Evolutionary conservation across 1,140 invertebrate species (phyloP), one percentile per base, ranked within the genome.

Genomic region (Anoplophora glabripennis): DNA sequence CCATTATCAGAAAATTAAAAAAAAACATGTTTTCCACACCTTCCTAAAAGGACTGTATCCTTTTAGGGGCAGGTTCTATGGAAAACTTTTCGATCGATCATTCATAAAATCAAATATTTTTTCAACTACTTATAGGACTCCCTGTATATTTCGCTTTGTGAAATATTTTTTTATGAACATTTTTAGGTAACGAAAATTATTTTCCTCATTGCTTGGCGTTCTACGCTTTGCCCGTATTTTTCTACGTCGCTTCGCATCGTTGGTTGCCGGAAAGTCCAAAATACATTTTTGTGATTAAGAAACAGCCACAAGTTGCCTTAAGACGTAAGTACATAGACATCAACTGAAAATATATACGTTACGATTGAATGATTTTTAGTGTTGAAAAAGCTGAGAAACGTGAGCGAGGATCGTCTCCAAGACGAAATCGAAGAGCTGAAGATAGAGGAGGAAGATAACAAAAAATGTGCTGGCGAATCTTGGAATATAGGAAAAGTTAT

Each of bases 231-330:
- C 75, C 83, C 59, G 78, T 86, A 53, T 66, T 85, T 28, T 57
- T 86, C 37, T 76, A 82, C 70, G 77, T 80, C 47, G 73, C 86
- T n/a, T 72, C 81, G 3, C 74, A 88, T n/a, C 81, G 80, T 56
- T 73, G 84, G 55, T 80, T 91, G 64, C 90, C 91, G 0, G 91
- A 93, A 73, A 93, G 90, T 78, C 92, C 92, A 1, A 92, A 92
- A 72, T 94, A 86, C 75, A 77, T 94, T 14, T 91, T 82, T 67
- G 80, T 89, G 34, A 79, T 90, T n/a, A 84, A 80, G 70, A 79
- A 80, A 48, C 72, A 89, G 61, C 80, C 81, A 47, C 75, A 80
- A 21, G 75, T 73, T 57, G 89, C 89, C 40, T 71, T 86, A 36
- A 74, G 80, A 79, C 84, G 87, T 88, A 63, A 73, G 70, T 72